phyloP scores from a whole-genome alignment of 2,888 invertebrate species.

The Sympetrum striolatum region DNA sequence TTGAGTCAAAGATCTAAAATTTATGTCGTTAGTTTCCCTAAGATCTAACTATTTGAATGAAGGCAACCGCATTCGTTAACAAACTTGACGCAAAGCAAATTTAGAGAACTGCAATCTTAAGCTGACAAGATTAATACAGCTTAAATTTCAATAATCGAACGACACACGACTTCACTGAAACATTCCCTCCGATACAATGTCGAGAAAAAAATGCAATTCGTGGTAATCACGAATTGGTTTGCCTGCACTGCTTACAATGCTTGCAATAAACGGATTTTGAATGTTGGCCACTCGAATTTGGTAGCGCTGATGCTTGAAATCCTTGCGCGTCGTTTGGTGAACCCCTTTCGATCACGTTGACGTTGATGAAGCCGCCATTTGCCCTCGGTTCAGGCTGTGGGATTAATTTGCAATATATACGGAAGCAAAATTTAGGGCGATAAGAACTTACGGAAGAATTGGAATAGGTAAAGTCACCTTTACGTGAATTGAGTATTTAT shows the following conservation, averaged over 20 bases:
- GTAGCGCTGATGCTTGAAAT: constrained; percentile 53
- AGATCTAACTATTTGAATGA: no score
- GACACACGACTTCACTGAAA: neutral
- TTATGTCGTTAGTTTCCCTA: no score
- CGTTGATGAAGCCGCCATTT: constrained; percentile 66
- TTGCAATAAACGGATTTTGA: neutral
- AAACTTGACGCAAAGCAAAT: no score
- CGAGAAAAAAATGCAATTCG: neutral
- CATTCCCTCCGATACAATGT: neutral
- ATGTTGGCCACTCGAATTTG: constrained; percentile 15
- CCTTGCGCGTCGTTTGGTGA: constrained; percentile 82
- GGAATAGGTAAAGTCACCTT: neutral
- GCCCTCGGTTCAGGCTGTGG: constrained; percentile 63
- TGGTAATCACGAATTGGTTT: neutral
- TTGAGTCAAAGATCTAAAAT: no score
- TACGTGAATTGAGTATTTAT: neutral
- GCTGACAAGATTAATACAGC: no score
- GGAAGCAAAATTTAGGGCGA: constrained; percentile 18
- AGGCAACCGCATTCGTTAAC: no score
- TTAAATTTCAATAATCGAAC: no score
- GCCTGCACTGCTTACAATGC: neutral
- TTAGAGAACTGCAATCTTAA: no score
- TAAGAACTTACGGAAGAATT: neutral
- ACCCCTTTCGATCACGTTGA: constrained; percentile 66
- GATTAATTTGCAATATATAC: constrained; percentile 66